Percentiles rank a stretch among this genome's conserved stretches.
phyloP scores from a whole-genome alignment of 2,113 vertebrate species.

The Hydrolagus affinis region DNA sequence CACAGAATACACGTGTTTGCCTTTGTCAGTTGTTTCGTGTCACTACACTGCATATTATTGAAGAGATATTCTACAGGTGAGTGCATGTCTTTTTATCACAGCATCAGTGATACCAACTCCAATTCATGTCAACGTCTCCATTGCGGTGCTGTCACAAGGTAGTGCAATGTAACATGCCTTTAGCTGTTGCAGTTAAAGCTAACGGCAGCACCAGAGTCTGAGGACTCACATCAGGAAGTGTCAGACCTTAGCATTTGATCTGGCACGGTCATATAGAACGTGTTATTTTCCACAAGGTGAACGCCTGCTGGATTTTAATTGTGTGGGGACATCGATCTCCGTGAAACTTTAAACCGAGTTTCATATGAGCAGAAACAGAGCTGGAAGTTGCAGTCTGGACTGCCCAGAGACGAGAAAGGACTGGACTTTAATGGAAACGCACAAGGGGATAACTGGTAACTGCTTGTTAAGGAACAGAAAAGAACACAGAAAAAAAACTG shows the following conservation, averaged over 20 bases:
- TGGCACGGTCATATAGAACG: background rate
- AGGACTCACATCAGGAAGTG: background rate
- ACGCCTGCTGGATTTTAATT: background rate
- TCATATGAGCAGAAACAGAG: background rate
- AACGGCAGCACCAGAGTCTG: background rate
- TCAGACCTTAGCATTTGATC: background rate
- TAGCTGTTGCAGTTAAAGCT: too few species aligned
- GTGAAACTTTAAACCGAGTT: background rate
- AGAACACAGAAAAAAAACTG: background rate
- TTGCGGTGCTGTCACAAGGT: too few species aligned
- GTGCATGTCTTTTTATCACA: too few species aligned
- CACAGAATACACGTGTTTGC: too few species aligned
- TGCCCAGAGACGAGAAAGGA: background rate
- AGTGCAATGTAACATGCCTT: too few species aligned
- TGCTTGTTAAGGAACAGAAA: background rate
- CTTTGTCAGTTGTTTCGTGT: too few species aligned
- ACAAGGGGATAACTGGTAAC: background rate
- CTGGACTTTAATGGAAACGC: background rate
- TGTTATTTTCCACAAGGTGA: too few species aligned
- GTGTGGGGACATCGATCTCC: background rate
- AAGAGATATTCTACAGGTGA: too few species aligned
- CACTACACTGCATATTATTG: too few species aligned
- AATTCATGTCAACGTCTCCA: too few species aligned
- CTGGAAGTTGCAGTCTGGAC: background rate
- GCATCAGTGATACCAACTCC: too few species aligned